Conservation (phyloP, 2,888 invertebrate species). For the Girardia tigrina region DNA sequence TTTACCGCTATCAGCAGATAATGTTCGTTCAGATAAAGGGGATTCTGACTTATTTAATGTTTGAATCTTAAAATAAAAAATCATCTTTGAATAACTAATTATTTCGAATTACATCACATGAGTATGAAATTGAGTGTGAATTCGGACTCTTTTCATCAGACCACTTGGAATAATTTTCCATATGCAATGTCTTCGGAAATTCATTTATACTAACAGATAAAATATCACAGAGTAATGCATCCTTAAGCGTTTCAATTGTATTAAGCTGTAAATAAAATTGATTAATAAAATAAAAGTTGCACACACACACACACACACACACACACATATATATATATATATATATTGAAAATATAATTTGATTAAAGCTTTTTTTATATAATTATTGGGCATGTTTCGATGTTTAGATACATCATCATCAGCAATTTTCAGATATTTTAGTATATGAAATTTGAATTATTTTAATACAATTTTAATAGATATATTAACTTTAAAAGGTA, state of each 20-base stretch:
- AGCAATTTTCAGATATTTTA: too few relatives aligned
- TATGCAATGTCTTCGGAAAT: neutral
- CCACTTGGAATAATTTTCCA: neutral
- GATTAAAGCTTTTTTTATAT: too few relatives aligned
- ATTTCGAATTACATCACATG: neutral
- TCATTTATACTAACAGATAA: neutral
- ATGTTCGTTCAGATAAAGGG: neutral
- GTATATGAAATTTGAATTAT: too few relatives aligned
- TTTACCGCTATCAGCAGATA: neutral
- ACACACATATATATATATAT: too few relatives aligned
- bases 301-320: too few relatives aligned
- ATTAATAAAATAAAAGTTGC: too few relatives aligned
- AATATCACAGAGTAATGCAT: neutral
- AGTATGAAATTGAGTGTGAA: neutral
- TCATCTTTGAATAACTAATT: neutral
- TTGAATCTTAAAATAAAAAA: neutral
- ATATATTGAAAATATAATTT: too few relatives aligned
- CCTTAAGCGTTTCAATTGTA: neutral
- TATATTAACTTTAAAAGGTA: too few relatives aligned
- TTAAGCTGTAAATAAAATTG: neutral
- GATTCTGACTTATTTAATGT: neutral
- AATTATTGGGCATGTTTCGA: too few relatives aligned
- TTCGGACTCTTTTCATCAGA: neutral
- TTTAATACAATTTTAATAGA: too few relatives aligned
- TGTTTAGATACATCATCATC: too few relatives aligned